Base-by-base conservation (phyloP, 2,888 invertebrate genomes). In the Rhagonycha fulva region DNA sequence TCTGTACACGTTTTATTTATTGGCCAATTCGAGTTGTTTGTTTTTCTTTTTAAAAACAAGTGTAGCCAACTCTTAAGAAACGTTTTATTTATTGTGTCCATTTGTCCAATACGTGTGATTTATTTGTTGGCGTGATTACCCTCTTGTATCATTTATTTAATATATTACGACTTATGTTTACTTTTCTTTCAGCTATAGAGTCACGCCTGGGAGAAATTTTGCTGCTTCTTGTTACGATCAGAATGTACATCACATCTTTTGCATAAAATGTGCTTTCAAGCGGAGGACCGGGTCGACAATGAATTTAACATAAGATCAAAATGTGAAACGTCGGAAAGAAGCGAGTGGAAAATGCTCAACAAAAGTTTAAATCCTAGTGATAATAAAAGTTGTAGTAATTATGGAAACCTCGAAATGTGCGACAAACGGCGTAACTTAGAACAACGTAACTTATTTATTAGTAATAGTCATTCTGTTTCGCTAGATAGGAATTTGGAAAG, bases 261-360 rank as follows among this genome's bases (percentile, higher is more conserved):
- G 24, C 69, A 62, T 76, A 76, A 76, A 76, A 76, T 76, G 76
- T 76, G 76, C 47, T 30, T 70, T 23, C 62, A 66, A 66, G 14
- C 60, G 4, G 72, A 72, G 63, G 61, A 14, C 11, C 62, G 68
- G 60, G 62, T 69, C 60, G 60, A n/a, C 14, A 32, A 24, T 12
- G 68, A 76, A 69, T 32, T 69, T 60, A 60, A 23, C 26, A 32
- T 66, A 60, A 72, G 63, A 63, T n/a, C 32, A 63, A 76, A 76
- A 76, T 76, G 76, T 60, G 76, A 69, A 62, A 14, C 47, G 63
- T 24, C 62, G 32, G 30, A 23, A 14, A 32, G 14, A 19, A 61
- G 26, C 19, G 19, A 7, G 47, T 47, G 66, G 72, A 67, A 70
- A 19, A 73, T 70, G 62, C 19, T 61, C 14, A 24, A 66, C 23